phyloP scores from a whole-genome alignment of 2,797 vertebrate species.

The Triplophysa yarkandensis region DNA sequence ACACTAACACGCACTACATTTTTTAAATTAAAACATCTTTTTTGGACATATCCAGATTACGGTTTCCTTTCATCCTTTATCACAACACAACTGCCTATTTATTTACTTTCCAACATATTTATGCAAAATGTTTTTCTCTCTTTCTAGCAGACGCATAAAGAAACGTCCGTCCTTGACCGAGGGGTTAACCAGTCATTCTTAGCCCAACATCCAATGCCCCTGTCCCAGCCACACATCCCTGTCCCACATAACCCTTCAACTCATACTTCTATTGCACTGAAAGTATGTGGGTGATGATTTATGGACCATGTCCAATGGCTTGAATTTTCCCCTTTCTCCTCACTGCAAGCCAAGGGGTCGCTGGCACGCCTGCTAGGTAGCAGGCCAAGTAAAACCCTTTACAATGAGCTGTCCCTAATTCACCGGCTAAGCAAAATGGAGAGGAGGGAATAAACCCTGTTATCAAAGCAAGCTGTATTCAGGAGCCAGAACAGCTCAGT shows the following conservation, averaged over 20 bases:
- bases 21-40: too few relatives aligned
- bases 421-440: constrained; percentile 71
- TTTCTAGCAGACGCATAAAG: background rate
- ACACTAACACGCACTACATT: too few relatives aligned
- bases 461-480: constrained; percentile 64
- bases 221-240: constrained; percentile 31
- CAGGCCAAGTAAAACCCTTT: constrained; percentile 76
- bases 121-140: constrained; percentile 45
- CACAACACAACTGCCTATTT: constrained; percentile 57
- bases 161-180: constrained; percentile 18
- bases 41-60: too few relatives aligned
- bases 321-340: constrained; percentile 62
- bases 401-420: constrained; percentile 63
- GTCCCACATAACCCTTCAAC: constrained; percentile 54
- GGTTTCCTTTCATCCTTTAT: background rate
- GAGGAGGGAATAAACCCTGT: constrained; percentile 64
- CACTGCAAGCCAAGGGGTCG: constrained; percentile 65
- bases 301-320: constrained; percentile 75
- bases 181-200: constrained; percentile 27
- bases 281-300: constrained; percentile 80
- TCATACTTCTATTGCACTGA: constrained; percentile 70
- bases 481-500: constrained; percentile 28
- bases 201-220: constrained; percentile 19
- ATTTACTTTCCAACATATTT: constrained; percentile 6
- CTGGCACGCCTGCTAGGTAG: constrained; percentile 68